phyloP scores from a whole-genome alignment of 2,113 vertebrate genomes.

The Nothocercus nigrocapillus region DNA sequence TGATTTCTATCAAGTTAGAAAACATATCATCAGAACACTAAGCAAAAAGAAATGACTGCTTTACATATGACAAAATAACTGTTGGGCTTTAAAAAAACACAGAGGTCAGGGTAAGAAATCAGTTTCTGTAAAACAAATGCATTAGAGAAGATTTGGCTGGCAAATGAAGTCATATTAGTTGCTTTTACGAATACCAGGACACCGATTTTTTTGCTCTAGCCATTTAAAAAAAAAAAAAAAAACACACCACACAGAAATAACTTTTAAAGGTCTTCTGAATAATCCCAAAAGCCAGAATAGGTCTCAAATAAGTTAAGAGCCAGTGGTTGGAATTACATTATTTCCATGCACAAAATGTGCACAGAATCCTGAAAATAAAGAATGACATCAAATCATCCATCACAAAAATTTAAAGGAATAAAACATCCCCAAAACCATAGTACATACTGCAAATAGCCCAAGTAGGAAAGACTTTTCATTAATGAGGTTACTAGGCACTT shows the following conservation, averaged over 20 bases:
- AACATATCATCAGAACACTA: not conserved
- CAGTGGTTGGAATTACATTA: not conserved
- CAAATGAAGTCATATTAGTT: not conserved
- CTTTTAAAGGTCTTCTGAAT: not conserved
- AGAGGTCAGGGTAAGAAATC: conserved; percentile 5
- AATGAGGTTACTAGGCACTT: not conserved
- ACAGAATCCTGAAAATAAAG: not conserved
- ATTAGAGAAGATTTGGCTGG: not conserved
- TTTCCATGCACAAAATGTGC: not conserved
- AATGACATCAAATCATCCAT: not conserved
- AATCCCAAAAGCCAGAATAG: not conserved
- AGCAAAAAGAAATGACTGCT: not conserved
- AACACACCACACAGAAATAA: not conserved
- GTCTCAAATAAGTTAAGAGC: not conserved
- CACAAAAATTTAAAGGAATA: not conserved
- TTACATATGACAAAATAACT: conserved; percentile 16
- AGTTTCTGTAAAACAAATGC: not conserved
- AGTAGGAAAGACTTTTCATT: not conserved
- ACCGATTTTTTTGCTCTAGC: not conserved
- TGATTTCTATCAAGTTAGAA: not conserved
- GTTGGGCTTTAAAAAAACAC: not conserved
- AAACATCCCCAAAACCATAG: not conserved
- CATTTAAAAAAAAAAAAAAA: not conserved
- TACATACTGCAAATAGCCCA: not conserved
- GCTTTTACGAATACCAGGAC: not conserved